Percentiles rank a stretch among this genome's conserved stretches.
These are phyloP conservation scores for Sinhomidia bicolor DNA, from an alignment of 2,888 invertebrate genomes.

Conservation along the genomic window DNA sequence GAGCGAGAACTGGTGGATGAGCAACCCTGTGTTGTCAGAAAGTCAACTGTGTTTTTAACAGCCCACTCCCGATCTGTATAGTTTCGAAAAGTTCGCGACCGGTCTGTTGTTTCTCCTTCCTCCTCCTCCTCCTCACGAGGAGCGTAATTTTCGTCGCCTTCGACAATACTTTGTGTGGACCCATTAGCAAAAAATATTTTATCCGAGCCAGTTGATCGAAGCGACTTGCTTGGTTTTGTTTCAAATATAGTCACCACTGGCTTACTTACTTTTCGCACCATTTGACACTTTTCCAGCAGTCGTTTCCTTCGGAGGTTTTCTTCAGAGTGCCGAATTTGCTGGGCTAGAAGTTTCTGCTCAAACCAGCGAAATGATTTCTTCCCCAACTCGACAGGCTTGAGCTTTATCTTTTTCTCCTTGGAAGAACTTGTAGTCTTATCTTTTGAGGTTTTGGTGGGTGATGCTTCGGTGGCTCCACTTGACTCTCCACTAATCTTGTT, in stretches of 20 bases:
- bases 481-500: background rate
- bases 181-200: background rate
- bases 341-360: constrained; percentile 14
- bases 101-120: background rate
- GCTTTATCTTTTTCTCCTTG: background rate
- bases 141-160: background rate
- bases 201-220: background rate
- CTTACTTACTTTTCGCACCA: constrained; percentile 53
- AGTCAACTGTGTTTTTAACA: constrained; percentile 60
- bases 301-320: constrained; percentile 44
- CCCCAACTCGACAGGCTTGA: constrained; percentile 31
- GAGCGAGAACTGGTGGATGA: background rate
- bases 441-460: background rate
- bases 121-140: background rate
- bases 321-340: constrained; percentile 21
- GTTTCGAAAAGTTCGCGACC: constrained; percentile 18
- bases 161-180: background rate
- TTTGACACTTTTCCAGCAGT: constrained; percentile 44
- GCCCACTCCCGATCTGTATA: constrained; percentile 60
- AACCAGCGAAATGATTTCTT: constrained; percentile 53
- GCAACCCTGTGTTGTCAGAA: constrained; percentile 50
- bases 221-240: background rate
- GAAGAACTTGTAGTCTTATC: background rate
- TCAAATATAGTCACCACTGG: constrained; percentile 33
- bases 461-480: background rate